Evolutionary conservation across 2,888 invertebrate genomes (phyloP).

Genomic region (Endomychus coccineus): DNA sequence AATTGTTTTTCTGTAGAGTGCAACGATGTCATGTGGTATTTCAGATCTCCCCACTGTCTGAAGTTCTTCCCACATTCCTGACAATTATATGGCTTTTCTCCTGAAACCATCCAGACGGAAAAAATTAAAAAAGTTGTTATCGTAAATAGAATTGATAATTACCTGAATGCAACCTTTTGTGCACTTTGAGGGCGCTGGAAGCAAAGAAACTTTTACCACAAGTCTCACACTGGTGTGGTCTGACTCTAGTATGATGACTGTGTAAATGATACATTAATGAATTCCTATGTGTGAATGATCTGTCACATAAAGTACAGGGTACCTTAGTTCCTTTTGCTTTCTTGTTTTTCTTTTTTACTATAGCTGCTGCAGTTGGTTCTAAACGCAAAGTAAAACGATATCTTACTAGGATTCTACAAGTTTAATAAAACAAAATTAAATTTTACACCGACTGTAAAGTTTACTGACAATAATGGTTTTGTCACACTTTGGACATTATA

Average conservation of each 20-base stretch:
- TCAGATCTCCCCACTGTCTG: slow-evolving; percentile 82
- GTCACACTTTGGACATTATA: no score
- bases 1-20: slow-evolving; percentile 76
- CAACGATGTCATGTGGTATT: slow-evolving; percentile 76
- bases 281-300: slow-evolving; percentile 73
- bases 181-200: slow-evolving; percentile 73
- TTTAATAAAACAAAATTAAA: no score
- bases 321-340: slow-evolving; percentile 37
- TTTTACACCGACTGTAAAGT: no score
- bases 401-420: no score
- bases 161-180: slow-evolving; percentile 66
- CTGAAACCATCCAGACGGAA: slow-evolving; percentile 32
- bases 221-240: slow-evolving; percentile 68
- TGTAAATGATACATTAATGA: slow-evolving; percentile 77
- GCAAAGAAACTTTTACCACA: slow-evolving; percentile 82
- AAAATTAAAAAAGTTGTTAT: slow-evolving; percentile 2
- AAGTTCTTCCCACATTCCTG: slow-evolving; percentile 71
- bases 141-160: no score
- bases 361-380: slow-evolving; percentile 24
- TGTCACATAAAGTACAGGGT: slow-evolving; percentile 59
- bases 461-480: no score
- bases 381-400: slow-evolving; percentile 3
- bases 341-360: slow-evolving; percentile 36
- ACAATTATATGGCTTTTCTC: slow-evolving; percentile 79
- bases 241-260: slow-evolving; percentile 65